A percentile compares a stretch with the other conserved stretches of the same genome.
Conservation (phyloP, 2,888 invertebrate genomes). For the Orgyia antiqua region DNA sequence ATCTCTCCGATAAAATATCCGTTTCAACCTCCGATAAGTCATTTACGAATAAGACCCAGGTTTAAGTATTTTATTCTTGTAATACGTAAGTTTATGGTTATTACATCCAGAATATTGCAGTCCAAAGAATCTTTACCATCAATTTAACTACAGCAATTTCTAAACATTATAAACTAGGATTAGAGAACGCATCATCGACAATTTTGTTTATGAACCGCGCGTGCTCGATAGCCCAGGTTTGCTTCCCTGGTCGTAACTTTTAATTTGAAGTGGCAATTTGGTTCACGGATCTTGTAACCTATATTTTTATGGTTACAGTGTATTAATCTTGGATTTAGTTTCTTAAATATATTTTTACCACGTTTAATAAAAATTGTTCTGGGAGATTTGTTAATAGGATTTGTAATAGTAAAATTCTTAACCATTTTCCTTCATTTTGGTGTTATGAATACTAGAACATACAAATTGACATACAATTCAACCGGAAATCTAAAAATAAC, state of each 20-base stretch:
- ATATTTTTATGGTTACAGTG: constrained; percentile 21
- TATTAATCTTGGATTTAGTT: constrained; percentile 16
- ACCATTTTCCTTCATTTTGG: no score
- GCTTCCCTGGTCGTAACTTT: constrained; percentile 62
- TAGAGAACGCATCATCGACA: constrained; percentile 16
- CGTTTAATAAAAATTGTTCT: no score
- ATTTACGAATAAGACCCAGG: no score
- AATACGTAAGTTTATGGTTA: no score
- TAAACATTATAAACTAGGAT: constrained; percentile 29
- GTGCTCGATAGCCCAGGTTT: constrained; percentile 52
- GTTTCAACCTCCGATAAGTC: no score
- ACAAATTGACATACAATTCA: no score
- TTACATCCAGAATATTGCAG: background rate
- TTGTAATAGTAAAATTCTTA: no score
- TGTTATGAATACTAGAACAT: no score
- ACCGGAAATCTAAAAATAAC: no score
- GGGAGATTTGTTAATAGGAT: no score
- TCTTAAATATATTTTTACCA: constrained; percentile 9
- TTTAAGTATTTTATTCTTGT: no score
- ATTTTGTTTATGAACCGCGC: constrained; percentile 38
- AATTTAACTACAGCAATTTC: constrained; percentile 18
- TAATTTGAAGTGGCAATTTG: constrained; percentile 25
- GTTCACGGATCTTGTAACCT: constrained; percentile 21
- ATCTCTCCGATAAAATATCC: no score
- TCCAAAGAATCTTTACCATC: constrained; percentile 10